Percentiles rank a stretch among this genome's conserved stretches.
Conservation (phyloP, 2,797 vertebrate species). For the Eulemur coronatus region DNA sequence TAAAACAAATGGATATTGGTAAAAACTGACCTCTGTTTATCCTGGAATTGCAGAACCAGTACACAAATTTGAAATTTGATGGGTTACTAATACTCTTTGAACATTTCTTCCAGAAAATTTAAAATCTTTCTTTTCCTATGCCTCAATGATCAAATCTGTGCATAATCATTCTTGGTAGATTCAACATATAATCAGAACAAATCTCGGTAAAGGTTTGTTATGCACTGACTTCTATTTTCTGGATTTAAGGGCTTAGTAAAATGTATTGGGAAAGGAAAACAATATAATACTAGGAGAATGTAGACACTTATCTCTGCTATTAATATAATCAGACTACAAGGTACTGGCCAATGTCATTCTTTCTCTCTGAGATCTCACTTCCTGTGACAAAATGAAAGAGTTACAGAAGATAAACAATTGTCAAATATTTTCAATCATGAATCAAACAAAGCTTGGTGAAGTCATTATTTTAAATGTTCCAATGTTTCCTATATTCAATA, state of each 20-base stretch:
- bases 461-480: background rate
- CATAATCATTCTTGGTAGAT: background rate
- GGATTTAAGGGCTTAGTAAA: background rate
- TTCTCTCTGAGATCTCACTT: background rate
- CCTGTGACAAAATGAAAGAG: background rate
- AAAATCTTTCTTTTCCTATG: background rate
- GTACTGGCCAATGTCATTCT: background rate
- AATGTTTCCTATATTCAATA: background rate
- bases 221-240: background rate
- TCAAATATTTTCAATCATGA: background rate
- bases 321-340: background rate
- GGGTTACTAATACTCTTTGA: background rate
- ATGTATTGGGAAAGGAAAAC: background rate
- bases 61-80: background rate
- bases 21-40: background rate
- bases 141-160: background rate
- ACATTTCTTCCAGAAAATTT: background rate
- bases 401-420: background rate
- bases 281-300: background rate
- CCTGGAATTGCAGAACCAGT: background rate
- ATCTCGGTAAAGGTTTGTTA: background rate
- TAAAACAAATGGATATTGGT: background rate
- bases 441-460: background rate
- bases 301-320: background rate
- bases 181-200: background rate